Base-by-base conservation (phyloP, 1,140 invertebrate genomes). In the Fopius arisanus region DNA sequence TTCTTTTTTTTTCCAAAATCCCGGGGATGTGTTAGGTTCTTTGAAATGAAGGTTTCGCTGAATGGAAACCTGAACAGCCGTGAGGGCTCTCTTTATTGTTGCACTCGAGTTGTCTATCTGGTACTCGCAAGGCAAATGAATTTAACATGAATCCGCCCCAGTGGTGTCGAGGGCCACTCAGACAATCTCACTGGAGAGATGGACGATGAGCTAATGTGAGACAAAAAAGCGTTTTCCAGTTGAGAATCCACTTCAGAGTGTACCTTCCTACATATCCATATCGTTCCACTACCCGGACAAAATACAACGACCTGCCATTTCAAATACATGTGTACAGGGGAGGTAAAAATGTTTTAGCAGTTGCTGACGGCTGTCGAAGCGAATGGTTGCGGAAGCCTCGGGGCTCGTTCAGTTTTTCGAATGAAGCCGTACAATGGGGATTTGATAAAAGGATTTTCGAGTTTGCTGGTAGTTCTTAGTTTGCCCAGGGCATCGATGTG, bases 391-490 rank as follows among this genome's bases (percentile, higher is more conserved):
- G 31, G 41, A 54, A 59, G 29, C 71, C 75, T 76, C 65, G 37
- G 48, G 68, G 75, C 72, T 73, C 62, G 75, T 70, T 62, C 40
- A 31, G 40, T 67, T 23, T 67, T 68, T n/a, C 21, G 26, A 43
- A 71, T 33, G 37, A 51, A 67, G 71, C 37, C 59, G 67, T 33
- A 51, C 43, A 26, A 59, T 66, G 72, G 74, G 2, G 43, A 74
- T 67, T 72, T 69, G 72, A 76, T 78, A 76, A 78, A 78, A 78
- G 77, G 74, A 78, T 78, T 78, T 78, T 67, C 77, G 54, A 76
- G 74, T 76, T 76, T 74, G 37, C 21, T 62, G 74, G 14, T 7
- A 37, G 9, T 63, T 75, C 67, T 73, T 72, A 29, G 63, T 41
- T 51, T 54, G 41, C 71, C 75, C 28, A 19, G 62, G 33, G 68